Evolutionary conservation across 2,113 vertebrate genomes (phyloP), one percentile per base, ranked within the genome.

Genomic region (Pan paniscus): DNA sequence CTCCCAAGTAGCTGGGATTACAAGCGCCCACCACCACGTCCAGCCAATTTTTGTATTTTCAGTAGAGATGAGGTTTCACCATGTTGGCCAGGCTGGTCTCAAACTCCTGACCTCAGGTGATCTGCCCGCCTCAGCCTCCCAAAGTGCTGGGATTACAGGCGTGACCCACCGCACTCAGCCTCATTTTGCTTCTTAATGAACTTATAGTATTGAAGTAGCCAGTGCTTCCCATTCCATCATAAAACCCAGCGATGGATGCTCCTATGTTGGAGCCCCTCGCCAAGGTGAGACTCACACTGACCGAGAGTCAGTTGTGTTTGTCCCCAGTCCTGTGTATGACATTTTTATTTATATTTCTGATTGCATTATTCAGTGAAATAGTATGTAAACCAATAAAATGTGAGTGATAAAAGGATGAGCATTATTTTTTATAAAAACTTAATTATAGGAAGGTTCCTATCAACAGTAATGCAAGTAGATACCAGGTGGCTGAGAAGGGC

Each of bases 381-480:
- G 17, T 25, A 20, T 38, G 3, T 81, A 92, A 76, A 27, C 25
- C 20, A 67, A 52, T 64, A 38, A 68, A n/a, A 86, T 40, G 14
- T 89, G 64, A 93, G 16, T 67, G 50, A 57, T 75, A 13, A 90
- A 92, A 92, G 64, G 55, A 48, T 64, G 22, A 83, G 32, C 38
- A 22, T 38, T 55, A 10, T 11, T 14, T 89, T 89, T 85, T 23
- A 40, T 40, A 50, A 73, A 93, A 94, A 22, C 4, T 43, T 27
- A 70, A 14, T 30, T 76, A 57, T 1, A 18, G 18, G 50, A 95
- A 72, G n/a, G 7, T 75, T 70, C 12, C 46, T 64, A 8, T 84
- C 70, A 38, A 40, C 55, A 68, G 61, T n/a, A 68, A 61, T 22
- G 7, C 46, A 48, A 64, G 22, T 8, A 14, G 48, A 8, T 30